These are phyloP conservation scores for Danaus melanippus DNA, from an alignment of 1,140 invertebrate genomes.

Conservation along the genomic window DNA sequence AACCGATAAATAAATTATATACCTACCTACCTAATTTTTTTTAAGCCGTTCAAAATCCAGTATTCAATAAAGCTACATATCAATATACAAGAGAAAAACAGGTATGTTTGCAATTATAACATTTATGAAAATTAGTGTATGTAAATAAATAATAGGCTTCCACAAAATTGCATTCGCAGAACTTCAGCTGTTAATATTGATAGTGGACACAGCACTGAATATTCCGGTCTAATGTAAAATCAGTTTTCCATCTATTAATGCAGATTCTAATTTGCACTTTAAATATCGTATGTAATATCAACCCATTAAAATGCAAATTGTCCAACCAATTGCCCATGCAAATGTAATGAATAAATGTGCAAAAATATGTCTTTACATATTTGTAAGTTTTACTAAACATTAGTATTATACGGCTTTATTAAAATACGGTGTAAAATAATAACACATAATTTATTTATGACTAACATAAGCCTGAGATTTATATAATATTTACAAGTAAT, in stretches of 20 bases:
- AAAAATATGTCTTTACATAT: slow-evolving; percentile 2
- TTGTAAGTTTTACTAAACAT: neutral
- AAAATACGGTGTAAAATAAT: neutral
- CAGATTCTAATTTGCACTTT: slow-evolving; percentile 29
- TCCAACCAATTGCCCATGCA: slow-evolving; percentile 18
- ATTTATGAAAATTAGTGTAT: too few species aligned
- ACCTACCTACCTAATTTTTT: too few species aligned
- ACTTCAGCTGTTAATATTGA: slow-evolving; percentile 16
- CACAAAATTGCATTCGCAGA: slow-evolving; percentile 11
- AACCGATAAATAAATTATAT: too few species aligned
- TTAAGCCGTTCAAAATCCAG: too few species aligned
- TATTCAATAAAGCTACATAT: too few species aligned
- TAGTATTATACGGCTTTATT: neutral
- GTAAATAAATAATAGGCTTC: too few species aligned
- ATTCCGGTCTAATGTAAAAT: slow-evolving; percentile 19
- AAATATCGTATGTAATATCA: slow-evolving; percentile 23
- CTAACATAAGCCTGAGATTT: neutral
- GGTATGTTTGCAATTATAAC: too few species aligned
- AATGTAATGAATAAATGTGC: slow-evolving; percentile 14
- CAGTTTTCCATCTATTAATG: slow-evolving; percentile 24
- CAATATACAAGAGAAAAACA: too few species aligned
- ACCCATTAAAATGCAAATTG: slow-evolving; percentile 30
- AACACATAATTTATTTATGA: slow-evolving; percentile 5
- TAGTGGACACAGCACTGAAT: slow-evolving; percentile 17
- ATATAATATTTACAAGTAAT: slow-evolving; percentile 8